phyloP scores from a whole-genome alignment of 2,113 vertebrate species.

The Lichenostomus cassidix region DNA sequence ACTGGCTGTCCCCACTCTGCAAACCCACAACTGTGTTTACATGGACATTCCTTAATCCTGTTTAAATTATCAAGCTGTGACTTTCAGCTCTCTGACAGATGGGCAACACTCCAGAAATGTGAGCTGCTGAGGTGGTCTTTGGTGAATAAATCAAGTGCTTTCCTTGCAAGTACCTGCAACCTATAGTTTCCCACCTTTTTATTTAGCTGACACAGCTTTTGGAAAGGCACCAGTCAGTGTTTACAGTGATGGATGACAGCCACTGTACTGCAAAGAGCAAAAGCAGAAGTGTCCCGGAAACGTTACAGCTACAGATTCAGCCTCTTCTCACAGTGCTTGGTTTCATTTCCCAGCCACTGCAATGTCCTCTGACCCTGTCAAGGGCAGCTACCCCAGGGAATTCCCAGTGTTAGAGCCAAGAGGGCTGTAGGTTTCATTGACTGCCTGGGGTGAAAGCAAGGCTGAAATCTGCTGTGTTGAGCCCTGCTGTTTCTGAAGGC shows the following conservation, averaged over 20 bases:
- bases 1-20: not conserved
- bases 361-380: not conserved
- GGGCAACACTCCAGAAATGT: not conserved
- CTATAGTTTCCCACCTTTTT: not conserved
- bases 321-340: not conserved
- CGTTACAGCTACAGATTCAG: not conserved
- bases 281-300: not conserved
- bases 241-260: not conserved
- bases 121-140: not conserved
- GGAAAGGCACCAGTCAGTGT: not conserved
- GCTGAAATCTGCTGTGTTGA: not conserved
- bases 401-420: not conserved
- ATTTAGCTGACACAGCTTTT: not conserved
- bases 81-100: not conserved
- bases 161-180: not conserved
- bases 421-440: not conserved
- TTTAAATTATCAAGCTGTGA: not conserved
- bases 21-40: not conserved
- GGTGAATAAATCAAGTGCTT: not conserved
- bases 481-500: not conserved
- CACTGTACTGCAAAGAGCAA: not conserved
- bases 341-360: slow-evolving; percentile 21
- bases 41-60: not conserved
- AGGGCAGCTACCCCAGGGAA: not conserved
- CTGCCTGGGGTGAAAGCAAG: not conserved